phyloP scores from a whole-genome alignment of 2,797 vertebrate genomes.

The Macropus fuliginosus region DNA sequence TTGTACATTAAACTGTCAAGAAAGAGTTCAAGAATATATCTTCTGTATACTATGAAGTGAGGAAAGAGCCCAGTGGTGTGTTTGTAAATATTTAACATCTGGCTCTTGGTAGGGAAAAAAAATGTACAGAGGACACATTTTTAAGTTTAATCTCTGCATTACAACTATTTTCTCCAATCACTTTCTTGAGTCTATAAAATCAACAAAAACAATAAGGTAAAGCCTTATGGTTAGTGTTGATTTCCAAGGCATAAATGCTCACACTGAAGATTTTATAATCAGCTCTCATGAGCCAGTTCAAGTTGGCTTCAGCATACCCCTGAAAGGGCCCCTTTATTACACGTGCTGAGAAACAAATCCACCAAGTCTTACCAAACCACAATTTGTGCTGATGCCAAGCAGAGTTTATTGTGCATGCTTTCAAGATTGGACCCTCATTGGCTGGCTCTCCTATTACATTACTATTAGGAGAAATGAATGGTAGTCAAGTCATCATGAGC shows the following conservation, averaged over 20 bases:
- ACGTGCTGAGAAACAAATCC: background rate
- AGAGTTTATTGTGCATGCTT: background rate
- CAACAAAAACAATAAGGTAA: background rate
- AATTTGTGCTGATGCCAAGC: background rate
- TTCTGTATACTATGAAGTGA: background rate
- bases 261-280: background rate
- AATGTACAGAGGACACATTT: background rate
- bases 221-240: background rate
- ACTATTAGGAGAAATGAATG: background rate
- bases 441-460: background rate
- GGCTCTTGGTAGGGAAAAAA: background rate
- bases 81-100: background rate
- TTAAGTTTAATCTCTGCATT: background rate
- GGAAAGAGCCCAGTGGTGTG: background rate
- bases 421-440: background rate
- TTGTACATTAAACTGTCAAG: background rate
- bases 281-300: background rate
- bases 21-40: background rate
- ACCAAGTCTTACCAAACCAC: background rate
- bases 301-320: background rate
- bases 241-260: background rate
- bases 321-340: background rate
- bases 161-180: background rate
- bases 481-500: background rate
- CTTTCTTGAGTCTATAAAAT: background rate